Conservation (phyloP, 2,113 vertebrate genomes). For the Recurvirostra avosetta region DNA sequence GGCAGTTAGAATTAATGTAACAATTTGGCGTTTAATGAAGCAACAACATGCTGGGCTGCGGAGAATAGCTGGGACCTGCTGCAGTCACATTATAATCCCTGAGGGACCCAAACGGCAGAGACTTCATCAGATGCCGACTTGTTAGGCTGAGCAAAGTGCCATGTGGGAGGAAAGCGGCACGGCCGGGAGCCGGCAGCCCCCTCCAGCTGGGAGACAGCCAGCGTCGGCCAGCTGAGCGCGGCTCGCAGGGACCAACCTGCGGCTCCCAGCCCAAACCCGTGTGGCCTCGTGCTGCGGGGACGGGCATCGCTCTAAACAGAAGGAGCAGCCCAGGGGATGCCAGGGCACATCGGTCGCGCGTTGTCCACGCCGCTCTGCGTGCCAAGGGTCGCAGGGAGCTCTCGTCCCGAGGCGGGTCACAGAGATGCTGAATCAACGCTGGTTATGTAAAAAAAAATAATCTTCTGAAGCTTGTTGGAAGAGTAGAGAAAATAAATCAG, state of each 20-base stretch:
- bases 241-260: background rate
- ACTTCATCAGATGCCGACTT: slow-evolving; percentile 51
- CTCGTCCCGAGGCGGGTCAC: background rate
- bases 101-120: slow-evolving; percentile 46
- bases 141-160: slow-evolving; percentile 1
- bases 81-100: slow-evolving; percentile 28
- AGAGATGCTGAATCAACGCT: background rate
- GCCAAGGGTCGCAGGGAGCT: accelerated
- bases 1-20: slow-evolving; percentile 87
- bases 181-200: background rate
- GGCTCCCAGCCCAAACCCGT: accelerated
- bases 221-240: background rate
- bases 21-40: slow-evolving; percentile 91
- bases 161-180: background rate
- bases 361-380: accelerated
- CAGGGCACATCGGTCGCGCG: accelerated
- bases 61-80: slow-evolving; percentile 50
- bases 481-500: background rate
- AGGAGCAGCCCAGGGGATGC: background rate
- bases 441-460: background rate
- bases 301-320: accelerated
- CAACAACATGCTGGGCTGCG: slow-evolving; percentile 63
- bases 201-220: background rate
- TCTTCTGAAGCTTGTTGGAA: background rate
- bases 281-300: accelerated